A percentile compares a stretch with the other conserved stretches of the same genome.
These are phyloP conservation scores for Embiotoca jacksoni DNA, from an alignment of 2,113 vertebrate genomes.

Conservation along the genomic window DNA sequence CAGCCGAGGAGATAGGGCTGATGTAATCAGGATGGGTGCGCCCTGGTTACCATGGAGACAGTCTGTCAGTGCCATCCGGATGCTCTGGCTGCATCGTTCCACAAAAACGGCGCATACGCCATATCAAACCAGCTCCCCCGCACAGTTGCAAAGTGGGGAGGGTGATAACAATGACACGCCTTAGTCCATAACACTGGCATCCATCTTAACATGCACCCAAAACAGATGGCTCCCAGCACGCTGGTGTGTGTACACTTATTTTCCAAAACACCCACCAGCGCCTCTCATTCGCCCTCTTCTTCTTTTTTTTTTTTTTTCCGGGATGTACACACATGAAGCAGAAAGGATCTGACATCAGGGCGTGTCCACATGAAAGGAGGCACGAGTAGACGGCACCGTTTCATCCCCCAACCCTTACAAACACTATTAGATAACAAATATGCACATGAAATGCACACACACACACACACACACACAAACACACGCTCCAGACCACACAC, in stretches of 20 bases:
- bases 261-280: slow-evolving; percentile 35
- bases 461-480: slow-evolving; percentile 50
- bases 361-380: slow-evolving; percentile 59
- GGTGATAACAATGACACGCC: slow-evolving; percentile 63
- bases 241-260: slow-evolving; percentile 32
- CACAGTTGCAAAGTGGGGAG: slow-evolving; percentile 38
- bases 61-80: slow-evolving; percentile 67
- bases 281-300: slow-evolving; percentile 25
- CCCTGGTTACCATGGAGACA: slow-evolving; percentile 81
- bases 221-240: slow-evolving; percentile 58
- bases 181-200: slow-evolving; percentile 40
- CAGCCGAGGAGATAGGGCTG: slow-evolving; percentile 68
- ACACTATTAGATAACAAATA: slow-evolving; percentile 22
- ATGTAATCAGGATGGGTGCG: slow-evolving; percentile 82
- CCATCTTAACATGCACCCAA: slow-evolving; percentile 45
- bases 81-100: slow-evolving; percentile 50
- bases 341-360: slow-evolving; percentile 54
- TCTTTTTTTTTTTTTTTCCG: slow-evolving; percentile 1
- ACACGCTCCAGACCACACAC: not conserved
- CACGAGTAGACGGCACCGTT: slow-evolving; percentile 30
- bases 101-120: slow-evolving; percentile 63
- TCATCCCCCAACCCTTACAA: slow-evolving; percentile 4
- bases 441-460: slow-evolving; percentile 57
- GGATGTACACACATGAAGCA: slow-evolving; percentile 34
- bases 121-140: slow-evolving; percentile 47